A percentile compares a stretch with the other conserved stretches of the same genome.
phyloP scores from a whole-genome alignment of 2,113 vertebrate genomes.

The Saimiri boliviensis region DNA sequence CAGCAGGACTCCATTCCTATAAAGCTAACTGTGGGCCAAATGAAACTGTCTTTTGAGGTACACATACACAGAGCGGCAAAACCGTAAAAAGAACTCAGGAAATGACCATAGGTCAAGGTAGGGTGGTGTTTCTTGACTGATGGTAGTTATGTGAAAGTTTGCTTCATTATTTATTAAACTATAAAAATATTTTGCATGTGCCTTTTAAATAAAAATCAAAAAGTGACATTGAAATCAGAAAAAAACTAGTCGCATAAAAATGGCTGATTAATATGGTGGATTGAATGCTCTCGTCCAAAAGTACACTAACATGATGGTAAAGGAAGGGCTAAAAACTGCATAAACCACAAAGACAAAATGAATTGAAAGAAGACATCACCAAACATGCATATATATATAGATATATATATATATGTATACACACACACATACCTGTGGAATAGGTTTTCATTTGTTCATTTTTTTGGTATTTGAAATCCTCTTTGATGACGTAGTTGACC shows the following conservation, averaged over 20 bases:
- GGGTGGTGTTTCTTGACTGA: not conserved
- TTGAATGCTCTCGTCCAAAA: slow-evolving; percentile 52
- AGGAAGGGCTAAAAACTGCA: slow-evolving; percentile 37
- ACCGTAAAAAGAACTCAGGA: not conserved
- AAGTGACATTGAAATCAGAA: slow-evolving; percentile 30
- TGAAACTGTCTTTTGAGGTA: not conserved
- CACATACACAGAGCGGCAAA: not conserved
- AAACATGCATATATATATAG: not conserved
- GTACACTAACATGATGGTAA: not conserved
- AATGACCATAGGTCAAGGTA: not conserved
- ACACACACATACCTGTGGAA: rapidly evolving
- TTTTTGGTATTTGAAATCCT: slow-evolving; percentile 8
- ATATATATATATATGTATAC: not conserved
- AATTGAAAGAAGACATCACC: not conserved
- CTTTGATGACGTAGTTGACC: not conserved
- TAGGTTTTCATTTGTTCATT: not conserved
- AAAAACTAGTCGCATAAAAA: slow-evolving; percentile 23
- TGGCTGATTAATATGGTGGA: slow-evolving; percentile 13
- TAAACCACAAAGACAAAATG: slow-evolving; percentile 36
- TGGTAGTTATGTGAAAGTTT: not conserved
- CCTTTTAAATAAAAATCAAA: slow-evolving; percentile 32
- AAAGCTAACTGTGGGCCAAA: not conserved
- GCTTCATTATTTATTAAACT: slow-evolving; percentile 28
- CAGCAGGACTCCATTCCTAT: not conserved
- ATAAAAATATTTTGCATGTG: slow-evolving; percentile 25